Evolutionary conservation across 2,113 vertebrate genomes (phyloP).

Genomic region (Rutilus rutilus): DNA sequence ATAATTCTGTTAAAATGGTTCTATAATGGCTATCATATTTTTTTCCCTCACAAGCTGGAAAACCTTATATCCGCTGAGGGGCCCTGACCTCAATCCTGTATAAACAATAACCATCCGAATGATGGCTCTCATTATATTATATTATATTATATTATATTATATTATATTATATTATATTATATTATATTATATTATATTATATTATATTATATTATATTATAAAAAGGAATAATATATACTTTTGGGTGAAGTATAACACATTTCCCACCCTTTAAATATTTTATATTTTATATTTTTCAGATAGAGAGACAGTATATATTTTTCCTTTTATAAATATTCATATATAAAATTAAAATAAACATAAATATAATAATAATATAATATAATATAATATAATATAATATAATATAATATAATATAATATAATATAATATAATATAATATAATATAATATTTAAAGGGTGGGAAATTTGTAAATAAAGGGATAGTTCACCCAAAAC

Average conservation of each 20-base stretch:
- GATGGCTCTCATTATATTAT: background rate
- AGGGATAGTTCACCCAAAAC: background rate
- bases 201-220: too few species aligned
- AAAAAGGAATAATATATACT: too few species aligned
- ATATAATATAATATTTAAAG: background rate
- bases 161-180: too few species aligned
- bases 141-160: too few species aligned
- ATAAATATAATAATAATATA: too few species aligned
- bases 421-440: too few species aligned
- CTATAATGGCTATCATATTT: conserved; percentile 34
- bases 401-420: background rate
- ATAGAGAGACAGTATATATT: background rate
- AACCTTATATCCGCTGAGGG: conserved; percentile 29
- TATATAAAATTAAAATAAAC: background rate
- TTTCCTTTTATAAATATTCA: background rate
- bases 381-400: too few species aligned
- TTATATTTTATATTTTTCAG: background rate
- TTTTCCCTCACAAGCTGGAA: conserved; percentile 16
- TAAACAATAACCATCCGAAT: background rate
- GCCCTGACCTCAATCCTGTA: conserved; percentile 21
- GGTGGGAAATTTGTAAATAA: background rate
- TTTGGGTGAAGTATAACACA: too few species aligned
- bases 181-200: too few species aligned
- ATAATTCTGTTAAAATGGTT: conserved; percentile 51
- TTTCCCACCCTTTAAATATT: background rate